phyloP scores from a whole-genome alignment of 1,140 invertebrate genomes.

The Hyles vespertilio region DNA sequence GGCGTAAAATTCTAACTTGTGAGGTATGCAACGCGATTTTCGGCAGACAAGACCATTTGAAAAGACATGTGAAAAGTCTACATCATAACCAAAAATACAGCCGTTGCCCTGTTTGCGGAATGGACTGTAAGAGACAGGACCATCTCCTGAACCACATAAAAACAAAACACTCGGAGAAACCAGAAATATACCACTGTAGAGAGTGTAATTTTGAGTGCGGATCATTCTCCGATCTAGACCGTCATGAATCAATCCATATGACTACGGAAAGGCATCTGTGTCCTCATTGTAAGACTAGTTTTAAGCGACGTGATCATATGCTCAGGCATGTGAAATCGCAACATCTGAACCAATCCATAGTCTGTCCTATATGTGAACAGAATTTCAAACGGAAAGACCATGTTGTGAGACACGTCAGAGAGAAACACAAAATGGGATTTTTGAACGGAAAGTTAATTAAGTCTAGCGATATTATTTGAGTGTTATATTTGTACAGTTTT shows the following conservation, averaged over 20 bases:
- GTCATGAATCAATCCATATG: conserved; percentile 32
- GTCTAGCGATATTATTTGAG: too few species aligned
- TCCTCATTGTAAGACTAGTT: conserved; percentile 35
- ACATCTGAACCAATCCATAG: conserved; percentile 32
- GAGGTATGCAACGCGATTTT: conserved; percentile 31
- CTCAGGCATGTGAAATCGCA: conserved; percentile 42
- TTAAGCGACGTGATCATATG: conserved; percentile 52
- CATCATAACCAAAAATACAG: conserved; percentile 31
- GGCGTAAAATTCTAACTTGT: conserved; percentile 28
- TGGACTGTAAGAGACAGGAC: conserved; percentile 34
- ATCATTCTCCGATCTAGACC: conserved; percentile 28
- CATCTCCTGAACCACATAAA: conserved; percentile 37
- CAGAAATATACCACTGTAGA: conserved; percentile 29
- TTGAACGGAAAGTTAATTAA: conserved; percentile 25
- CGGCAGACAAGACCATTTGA: conserved; percentile 39
- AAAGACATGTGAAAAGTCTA: conserved; percentile 38
- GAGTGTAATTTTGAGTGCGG: conserved; percentile 32
- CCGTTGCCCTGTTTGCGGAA: conserved; percentile 32
- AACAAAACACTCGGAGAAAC: conserved; percentile 27
- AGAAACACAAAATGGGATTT: conserved; percentile 44
- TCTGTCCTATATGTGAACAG: conserved; percentile 40
- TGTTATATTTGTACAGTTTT: too few species aligned
- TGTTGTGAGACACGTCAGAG: conserved; percentile 41
- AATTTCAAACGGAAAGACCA: conserved; percentile 48
- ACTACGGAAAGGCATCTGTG: conserved; percentile 30